Conservation (phyloP, 2,113 vertebrate genomes). For the Lycaon pictus region DNA sequence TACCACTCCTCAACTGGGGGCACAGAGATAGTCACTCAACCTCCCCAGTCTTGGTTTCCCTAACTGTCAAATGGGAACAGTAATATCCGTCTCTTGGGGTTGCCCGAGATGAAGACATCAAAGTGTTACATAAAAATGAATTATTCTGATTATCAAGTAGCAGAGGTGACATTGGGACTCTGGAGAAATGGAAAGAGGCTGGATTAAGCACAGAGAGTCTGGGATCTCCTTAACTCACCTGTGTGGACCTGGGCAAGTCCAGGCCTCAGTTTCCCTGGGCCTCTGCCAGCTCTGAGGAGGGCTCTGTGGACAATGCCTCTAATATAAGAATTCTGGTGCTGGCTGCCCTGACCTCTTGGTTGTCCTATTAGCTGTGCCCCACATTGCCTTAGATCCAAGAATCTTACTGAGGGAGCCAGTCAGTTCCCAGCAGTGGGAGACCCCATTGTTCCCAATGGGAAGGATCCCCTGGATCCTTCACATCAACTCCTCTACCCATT, state of each 20-base stretch:
- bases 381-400: neutral
- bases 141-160: constrained; percentile 10
- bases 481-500: neutral
- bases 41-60: neutral
- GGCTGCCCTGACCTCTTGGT: neutral
- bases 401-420: neutral
- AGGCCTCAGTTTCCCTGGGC: neutral
- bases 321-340: neutral
- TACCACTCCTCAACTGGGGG: neutral
- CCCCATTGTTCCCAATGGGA: neutral
- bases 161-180: neutral
- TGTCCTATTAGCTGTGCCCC: neutral
- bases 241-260: neutral
- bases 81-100: neutral
- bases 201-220: neutral
- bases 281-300: neutral
- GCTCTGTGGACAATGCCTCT: neutral
- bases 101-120: neutral
- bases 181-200: neutral
- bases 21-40: neutral
- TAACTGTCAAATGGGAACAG: constrained; percentile 45
- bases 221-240: neutral
- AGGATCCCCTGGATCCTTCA: neutral
- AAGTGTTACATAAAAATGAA: constrained; percentile 31
- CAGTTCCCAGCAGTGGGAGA: neutral